These are phyloP conservation scores for Epizoanthus illoricatus DNA, from an alignment of 92 coral and sea anemone species.

Conservation along the genomic window DNA sequence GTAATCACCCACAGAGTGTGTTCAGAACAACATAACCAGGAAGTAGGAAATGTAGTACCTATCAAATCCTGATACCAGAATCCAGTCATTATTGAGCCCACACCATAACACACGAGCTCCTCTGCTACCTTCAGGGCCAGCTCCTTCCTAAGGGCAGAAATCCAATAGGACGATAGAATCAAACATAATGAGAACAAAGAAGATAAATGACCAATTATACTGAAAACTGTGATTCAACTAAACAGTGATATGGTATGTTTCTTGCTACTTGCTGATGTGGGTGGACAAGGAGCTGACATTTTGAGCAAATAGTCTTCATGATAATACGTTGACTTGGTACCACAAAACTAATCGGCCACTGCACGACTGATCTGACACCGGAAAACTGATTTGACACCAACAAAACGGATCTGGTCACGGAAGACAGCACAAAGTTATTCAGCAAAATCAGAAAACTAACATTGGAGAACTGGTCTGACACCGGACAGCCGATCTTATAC, in stretches of 20 bases:
- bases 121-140: constrained; percentile 94
- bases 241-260: background rate
- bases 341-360: too few relatives aligned
- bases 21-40: background rate
- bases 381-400: too few relatives aligned
- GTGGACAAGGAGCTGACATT: background rate
- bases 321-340: background rate
- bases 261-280: background rate
- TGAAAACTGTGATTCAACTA: too few relatives aligned
- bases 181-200: background rate
- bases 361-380: too few relatives aligned
- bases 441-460: too few relatives aligned
- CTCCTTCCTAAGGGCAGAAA: constrained; percentile 60
- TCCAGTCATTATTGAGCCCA: constrained; percentile 81
- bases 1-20: too few relatives aligned
- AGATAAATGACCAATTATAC: too few relatives aligned
- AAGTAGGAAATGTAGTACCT: constrained; percentile 39
- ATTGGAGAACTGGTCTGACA: too few relatives aligned
- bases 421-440: too few relatives aligned
- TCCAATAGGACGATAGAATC: background rate
- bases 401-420: too few relatives aligned
- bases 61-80: constrained; percentile 83
- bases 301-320: background rate
- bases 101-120: constrained; percentile 96
- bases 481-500: too few relatives aligned